These are phyloP conservation scores for Pseudomugil gertrudae DNA, from an alignment of 2,797 vertebrate species.

Conservation along the genomic window DNA sequence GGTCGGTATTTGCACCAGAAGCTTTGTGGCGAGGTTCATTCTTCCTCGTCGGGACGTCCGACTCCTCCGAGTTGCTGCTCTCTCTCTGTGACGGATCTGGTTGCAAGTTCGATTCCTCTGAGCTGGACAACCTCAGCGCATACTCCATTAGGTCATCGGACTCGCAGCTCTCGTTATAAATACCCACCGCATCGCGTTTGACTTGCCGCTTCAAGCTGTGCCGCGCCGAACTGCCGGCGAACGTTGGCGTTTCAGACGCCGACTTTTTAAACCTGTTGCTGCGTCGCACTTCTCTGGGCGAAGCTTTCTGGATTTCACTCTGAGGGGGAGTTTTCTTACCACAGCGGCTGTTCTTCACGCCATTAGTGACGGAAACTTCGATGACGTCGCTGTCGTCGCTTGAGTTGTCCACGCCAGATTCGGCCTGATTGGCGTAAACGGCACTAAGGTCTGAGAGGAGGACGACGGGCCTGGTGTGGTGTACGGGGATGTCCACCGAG, in stretches of 20 bases:
- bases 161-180: conserved; percentile 67
- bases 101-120: conserved; percentile 26
- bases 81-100: not conserved
- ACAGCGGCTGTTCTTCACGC: conserved; percentile 19
- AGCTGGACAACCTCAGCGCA: conserved; percentile 42
- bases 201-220: conserved; percentile 55
- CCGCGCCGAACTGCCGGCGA: conserved; percentile 8
- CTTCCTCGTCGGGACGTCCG: not conserved
- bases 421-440: conserved; percentile 32
- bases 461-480: conserved; percentile 68
- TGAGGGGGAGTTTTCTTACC: conserved; percentile 21
- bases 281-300: conserved; percentile 17
- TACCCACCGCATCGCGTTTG: conserved; percentile 57
- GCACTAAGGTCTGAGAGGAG: conserved; percentile 66
- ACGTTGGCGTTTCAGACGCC: not conserved
- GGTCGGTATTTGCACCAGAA: not conserved
- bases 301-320: conserved; percentile 14
- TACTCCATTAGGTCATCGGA: conserved; percentile 63
- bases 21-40: not conserved
- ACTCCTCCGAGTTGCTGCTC: conserved; percentile 40
- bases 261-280: conserved; percentile 53
- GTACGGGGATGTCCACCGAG: conserved; percentile 65
- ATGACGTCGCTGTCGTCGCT: conserved; percentile 81
- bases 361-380: conserved; percentile 64
- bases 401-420: conserved; percentile 52